A percentile compares a stretch with the other conserved stretches of the same genome.
Conservation (phyloP, 2,113 vertebrate genomes). For the Crotalus viridis region DNA sequence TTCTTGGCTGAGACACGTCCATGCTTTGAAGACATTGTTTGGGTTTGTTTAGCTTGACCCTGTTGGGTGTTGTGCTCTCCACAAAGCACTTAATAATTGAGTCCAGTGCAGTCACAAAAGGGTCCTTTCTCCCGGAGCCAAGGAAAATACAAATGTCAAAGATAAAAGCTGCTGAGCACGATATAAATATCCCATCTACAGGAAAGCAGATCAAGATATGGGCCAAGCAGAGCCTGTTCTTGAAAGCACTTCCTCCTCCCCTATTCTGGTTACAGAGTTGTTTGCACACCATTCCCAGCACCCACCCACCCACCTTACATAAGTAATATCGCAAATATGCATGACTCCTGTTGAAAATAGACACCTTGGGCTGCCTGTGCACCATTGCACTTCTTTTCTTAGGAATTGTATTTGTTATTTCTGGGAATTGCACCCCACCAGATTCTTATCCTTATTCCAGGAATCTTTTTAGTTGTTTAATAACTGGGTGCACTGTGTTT, state of each 20-base stretch:
- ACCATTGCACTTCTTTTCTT: neutral
- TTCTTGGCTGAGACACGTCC: neutral
- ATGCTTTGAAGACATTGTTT: neutral
- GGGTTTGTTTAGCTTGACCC: neutral
- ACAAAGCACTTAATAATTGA: neutral
- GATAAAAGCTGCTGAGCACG: neutral
- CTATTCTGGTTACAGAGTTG: neutral
- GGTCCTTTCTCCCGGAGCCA: neutral
- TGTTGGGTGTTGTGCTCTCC: neutral
- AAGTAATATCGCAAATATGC: neutral
- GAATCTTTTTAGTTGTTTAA: neutral
- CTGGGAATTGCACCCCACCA: neutral
- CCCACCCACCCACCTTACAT: neutral
- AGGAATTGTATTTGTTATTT: neutral
- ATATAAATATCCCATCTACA: neutral
- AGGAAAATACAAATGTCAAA: constrained; percentile 5
- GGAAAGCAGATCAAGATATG: neutral
- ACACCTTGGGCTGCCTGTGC: neutral
- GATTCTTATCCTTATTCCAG: neutral
- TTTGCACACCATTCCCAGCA: neutral
- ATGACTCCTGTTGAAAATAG: neutral
- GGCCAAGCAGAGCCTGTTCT: neutral
- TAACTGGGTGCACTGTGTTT: constrained; percentile 17
- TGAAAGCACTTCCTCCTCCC: constrained; percentile 1
- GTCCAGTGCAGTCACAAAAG: neutral